Conservation (phyloP, 2,888 invertebrate genomes). For the Campopleginae sp. region DNA sequence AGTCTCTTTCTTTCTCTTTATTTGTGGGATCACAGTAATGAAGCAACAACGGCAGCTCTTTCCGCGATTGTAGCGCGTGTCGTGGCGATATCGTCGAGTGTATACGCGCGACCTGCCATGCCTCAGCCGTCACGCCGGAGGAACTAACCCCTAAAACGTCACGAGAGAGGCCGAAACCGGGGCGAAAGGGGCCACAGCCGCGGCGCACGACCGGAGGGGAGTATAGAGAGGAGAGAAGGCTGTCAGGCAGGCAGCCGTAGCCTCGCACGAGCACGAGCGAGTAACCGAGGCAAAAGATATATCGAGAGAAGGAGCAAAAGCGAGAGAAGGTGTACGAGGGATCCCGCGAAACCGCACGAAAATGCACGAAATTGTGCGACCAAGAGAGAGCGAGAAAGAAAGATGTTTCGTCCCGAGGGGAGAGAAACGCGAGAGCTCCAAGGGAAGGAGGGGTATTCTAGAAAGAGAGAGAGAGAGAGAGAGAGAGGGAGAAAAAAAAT, state of each 20-base stretch:
- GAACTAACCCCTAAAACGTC: conserved; percentile 74
- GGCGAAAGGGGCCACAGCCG: conserved; percentile 64
- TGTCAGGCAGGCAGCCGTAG: neutral
- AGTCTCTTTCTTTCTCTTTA: conserved; percentile 14
- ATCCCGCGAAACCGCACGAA: conserved; percentile 77
- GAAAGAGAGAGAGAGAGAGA: conserved; percentile 36
- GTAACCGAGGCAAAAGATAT: conserved; percentile 21
- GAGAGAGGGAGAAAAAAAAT: conserved; percentile 27
- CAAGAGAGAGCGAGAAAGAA: conserved; percentile 65
- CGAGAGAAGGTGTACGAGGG: conserved; percentile 68
- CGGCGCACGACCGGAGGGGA: conserved; percentile 58
- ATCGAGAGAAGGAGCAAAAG: conserved; percentile 34
- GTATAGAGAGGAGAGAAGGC: conserved; percentile 27
- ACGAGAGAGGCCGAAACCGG: conserved; percentile 68
- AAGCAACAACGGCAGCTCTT: conserved; percentile 48
- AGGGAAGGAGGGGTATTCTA: conserved; percentile 41
- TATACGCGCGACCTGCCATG: conserved; percentile 70
- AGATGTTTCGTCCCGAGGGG: conserved; percentile 44
- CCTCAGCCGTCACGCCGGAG: conserved; percentile 72
- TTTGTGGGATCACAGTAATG: conserved; percentile 55
- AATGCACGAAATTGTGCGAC: conserved; percentile 78
- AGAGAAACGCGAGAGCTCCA: conserved; percentile 38
- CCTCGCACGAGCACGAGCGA: conserved; percentile 39
- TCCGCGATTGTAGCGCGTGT: conserved; percentile 62
- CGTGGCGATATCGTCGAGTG: conserved; percentile 61